Evolutionary conservation across 1,140 invertebrate species (phyloP).

Genomic region (Drosophila suzukii): DNA sequence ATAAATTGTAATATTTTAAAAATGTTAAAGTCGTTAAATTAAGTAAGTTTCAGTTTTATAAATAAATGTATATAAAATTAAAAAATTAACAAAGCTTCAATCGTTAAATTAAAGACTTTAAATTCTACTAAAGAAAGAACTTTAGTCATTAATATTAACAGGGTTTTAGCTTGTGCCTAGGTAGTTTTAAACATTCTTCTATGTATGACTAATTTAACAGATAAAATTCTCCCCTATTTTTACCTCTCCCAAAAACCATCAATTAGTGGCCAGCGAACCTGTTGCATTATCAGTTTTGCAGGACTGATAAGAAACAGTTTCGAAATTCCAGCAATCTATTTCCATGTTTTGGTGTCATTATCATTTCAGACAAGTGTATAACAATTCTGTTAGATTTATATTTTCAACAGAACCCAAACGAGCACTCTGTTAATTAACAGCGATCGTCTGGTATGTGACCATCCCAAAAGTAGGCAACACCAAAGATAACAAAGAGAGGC

Average conservation of each 20-base stretch:
- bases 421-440: slow-evolving; percentile 10
- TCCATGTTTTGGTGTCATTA: slow-evolving; percentile 36
- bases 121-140: too few species aligned
- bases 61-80: too few species aligned
- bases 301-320: slow-evolving; percentile 22
- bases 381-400: not conserved
- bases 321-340: slow-evolving; percentile 16
- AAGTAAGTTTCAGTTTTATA: too few species aligned
- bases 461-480: slow-evolving; percentile 11
- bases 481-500: not conserved
- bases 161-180: too few species aligned
- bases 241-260: slow-evolving; percentile 5
- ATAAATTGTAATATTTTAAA: not conserved
- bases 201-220: slow-evolving; percentile 5
- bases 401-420: not conserved
- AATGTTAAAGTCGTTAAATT: too few species aligned
- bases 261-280: slow-evolving; percentile 36
- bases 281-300: slow-evolving; percentile 33
- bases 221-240: not conserved
- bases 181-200: not conserved
- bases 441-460: not conserved
- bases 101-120: too few species aligned
- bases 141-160: too few species aligned
- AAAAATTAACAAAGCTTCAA: too few species aligned
- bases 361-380: slow-evolving; percentile 17